phyloP scores from a whole-genome alignment of 2,888 invertebrate genomes.

The Pherbina coryleti region DNA sequence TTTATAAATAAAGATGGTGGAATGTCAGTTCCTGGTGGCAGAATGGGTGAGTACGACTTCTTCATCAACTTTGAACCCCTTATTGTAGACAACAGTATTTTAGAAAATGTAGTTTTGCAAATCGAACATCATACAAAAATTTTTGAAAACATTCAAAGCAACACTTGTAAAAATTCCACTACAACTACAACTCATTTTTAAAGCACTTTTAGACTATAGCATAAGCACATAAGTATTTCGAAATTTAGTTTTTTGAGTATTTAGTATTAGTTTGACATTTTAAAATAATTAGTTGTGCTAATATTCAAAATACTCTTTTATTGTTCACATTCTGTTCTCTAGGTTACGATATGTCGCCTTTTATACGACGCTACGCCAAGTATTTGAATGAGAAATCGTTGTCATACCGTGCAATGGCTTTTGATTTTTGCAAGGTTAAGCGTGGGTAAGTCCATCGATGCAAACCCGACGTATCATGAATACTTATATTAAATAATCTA shows the following conservation, averaged over 20 bases:
- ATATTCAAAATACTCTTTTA: neutral
- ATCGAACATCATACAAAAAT: neutral
- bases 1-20: constrained; percentile 61
- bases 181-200: neutral
- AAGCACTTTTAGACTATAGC: neutral
- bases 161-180: neutral
- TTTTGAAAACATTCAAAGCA: neutral
- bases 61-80: neutral
- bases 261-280: neutral
- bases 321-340: constrained; percentile 24
- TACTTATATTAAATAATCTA: neutral
- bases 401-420: constrained; percentile 98
- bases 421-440: constrained; percentile 99
- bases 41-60: constrained; percentile 67
- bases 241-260: neutral
- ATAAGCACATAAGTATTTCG: neutral
- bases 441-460: constrained; percentile 82
- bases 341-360: constrained; percentile 99
- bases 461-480: no score
- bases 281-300: neutral
- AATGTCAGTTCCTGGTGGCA: constrained; percentile 67
- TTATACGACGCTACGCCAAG: constrained; percentile 98
- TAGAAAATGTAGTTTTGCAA: neutral
- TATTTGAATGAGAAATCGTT: constrained; percentile 99
- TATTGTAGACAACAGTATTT: neutral